phyloP scores from a whole-genome alignment of 2,797 vertebrate species.

The Hippopotamyrus pictus region DNA sequence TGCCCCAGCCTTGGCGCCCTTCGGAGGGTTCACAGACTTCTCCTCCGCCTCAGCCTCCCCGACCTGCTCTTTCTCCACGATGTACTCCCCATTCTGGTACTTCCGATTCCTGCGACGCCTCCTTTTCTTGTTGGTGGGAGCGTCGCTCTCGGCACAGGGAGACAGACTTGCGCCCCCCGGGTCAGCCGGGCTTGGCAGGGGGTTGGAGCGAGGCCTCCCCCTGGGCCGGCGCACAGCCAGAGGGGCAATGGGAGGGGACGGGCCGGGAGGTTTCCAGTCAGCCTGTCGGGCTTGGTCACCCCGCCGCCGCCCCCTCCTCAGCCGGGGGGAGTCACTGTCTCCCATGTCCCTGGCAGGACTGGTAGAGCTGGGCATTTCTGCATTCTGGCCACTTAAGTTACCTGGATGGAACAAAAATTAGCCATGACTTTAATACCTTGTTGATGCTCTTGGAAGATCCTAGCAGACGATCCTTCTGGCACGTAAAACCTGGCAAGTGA shows the following conservation, averaged over 20 bases:
- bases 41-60: slow-evolving; percentile 52
- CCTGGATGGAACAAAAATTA: background rate
- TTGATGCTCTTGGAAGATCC: background rate
- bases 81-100: slow-evolving; percentile 90
- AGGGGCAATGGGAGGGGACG: slow-evolving; percentile 36
- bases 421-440: background rate
- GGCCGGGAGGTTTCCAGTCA: slow-evolving; percentile 56
- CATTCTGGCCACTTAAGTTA: background rate
- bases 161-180: slow-evolving; percentile 61
- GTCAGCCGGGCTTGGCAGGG: slow-evolving; percentile 56
- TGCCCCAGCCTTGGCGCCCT: slow-evolving; percentile 38
- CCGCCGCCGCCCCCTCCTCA: slow-evolving; percentile 64
- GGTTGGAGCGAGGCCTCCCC: slow-evolving; percentile 73
- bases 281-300: slow-evolving; percentile 70
- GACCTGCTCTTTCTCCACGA: slow-evolving; percentile 81
- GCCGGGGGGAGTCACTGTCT: slow-evolving; percentile 46
- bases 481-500: background rate
- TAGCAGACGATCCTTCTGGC: background rate
- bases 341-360: slow-evolving; percentile 10
- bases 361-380: background rate
- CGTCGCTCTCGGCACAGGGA: slow-evolving; percentile 49
- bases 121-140: slow-evolving; percentile 74
- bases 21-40: slow-evolving; percentile 32
- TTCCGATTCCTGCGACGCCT: slow-evolving; percentile 83
- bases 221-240: slow-evolving; percentile 62